phyloP scores from a whole-genome alignment of 2,888 invertebrate species.

The Stenurella melanura region DNA sequence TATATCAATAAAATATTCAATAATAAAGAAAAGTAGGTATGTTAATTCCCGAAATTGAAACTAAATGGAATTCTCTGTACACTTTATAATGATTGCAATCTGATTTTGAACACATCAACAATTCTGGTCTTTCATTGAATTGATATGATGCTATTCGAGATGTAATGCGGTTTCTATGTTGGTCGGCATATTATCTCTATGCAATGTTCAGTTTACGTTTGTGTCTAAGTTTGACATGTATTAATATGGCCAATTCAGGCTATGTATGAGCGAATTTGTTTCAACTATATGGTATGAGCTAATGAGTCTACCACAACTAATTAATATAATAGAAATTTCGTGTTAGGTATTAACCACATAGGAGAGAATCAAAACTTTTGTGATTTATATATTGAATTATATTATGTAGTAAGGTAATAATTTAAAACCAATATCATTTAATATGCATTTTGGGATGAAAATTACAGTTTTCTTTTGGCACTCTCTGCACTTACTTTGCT shows the following conservation, averaged over 20 bases:
- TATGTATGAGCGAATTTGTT: constrained; percentile 3
- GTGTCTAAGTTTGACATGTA: constrained; percentile 22
- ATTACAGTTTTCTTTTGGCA: too few species aligned
- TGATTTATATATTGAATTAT: neutral
- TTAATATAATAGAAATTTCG: neutral
- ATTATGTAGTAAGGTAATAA: too few species aligned
- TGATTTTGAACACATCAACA: constrained; percentile 13
- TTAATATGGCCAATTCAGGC: neutral
- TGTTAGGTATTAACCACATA: neutral
- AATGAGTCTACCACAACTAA: neutral
- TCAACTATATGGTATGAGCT: neutral
- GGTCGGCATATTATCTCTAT: constrained; percentile 52
- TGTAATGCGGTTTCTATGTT: constrained; percentile 50
- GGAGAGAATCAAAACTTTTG: neutral
- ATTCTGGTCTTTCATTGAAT: constrained; percentile 47
- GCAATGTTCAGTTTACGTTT: constrained; percentile 37
- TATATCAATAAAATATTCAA: too few species aligned
- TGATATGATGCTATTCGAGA: constrained; percentile 54
- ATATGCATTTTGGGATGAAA: too few species aligned
- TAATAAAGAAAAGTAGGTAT: too few species aligned
- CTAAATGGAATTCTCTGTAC: neutral
- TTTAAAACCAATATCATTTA: too few species aligned
- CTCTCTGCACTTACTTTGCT: too few species aligned
- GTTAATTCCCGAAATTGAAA: too few species aligned
- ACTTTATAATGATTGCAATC: constrained; percentile 1